Evolutionary conservation across 2,113 vertebrate genomes (phyloP).

Genomic region (Psittacus erithacus): DNA sequence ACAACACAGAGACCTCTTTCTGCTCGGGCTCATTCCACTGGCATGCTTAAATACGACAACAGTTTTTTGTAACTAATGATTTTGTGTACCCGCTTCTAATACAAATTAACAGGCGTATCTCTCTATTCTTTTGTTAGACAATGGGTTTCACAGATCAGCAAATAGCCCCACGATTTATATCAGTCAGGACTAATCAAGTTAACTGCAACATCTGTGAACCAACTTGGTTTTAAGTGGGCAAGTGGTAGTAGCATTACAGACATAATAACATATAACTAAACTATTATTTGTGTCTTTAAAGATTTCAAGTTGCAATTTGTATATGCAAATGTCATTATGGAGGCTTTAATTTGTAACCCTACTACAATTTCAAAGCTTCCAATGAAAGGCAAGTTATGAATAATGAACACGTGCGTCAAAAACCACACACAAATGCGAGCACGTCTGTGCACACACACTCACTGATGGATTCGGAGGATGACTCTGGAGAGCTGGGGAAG

Average conservation of each 20-base stretch:
- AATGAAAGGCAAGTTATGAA: background rate
- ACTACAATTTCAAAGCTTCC: background rate
- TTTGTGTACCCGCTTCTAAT: no score
- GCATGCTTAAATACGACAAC: rapidly evolving
- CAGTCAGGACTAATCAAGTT: background rate
- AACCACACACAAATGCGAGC: rapidly evolving
- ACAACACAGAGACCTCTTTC: background rate
- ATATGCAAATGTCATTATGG: background rate
- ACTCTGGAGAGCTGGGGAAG: background rate
- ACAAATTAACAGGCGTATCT: background rate
- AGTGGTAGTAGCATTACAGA: background rate
- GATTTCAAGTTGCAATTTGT: background rate
- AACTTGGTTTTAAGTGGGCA: background rate
- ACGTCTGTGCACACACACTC: rapidly evolving
- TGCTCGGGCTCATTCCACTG: rapidly evolving
- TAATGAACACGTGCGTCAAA: background rate
- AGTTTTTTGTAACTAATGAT: no score
- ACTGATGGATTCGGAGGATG: no score
- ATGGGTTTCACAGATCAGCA: background rate
- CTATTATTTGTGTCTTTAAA: background rate
- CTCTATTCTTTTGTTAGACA: background rate
- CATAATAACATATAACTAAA: background rate
- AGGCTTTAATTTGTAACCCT: background rate
- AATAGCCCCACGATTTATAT: rapidly evolving
- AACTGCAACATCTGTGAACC: background rate